Evolutionary conservation across 2,888 invertebrate genomes (phyloP), one percentile per base, ranked within the genome.

Genomic region (Nowickia ferox): DNA sequence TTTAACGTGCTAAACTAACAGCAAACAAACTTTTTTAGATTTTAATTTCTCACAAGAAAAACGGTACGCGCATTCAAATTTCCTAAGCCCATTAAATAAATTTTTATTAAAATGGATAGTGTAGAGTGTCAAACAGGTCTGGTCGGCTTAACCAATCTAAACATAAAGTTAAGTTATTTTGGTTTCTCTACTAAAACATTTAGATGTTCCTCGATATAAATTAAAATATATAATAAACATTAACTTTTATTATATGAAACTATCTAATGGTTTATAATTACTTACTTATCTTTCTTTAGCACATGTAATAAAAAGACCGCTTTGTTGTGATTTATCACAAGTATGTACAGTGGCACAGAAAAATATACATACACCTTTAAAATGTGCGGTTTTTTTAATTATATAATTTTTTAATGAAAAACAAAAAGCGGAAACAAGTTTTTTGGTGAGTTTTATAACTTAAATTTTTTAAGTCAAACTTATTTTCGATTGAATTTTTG

Each of bases 171-270:
- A 76, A 30, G 2, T 30, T 30, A 30, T 30, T 80, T 80, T 19
- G 30, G 40, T 79, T 65, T 69, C 59, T 71, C 15, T 19, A 15
- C 44, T 61, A 61, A 74, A 48, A 72, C 74, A 84, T 63, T 48
- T 79, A 65, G 75, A 71, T 69, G 63, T 30, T 22, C 59, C 66
- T 79, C 59, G 46, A 75, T 71, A 59, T 38, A 48, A 76, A 71
- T 71, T 78, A 11, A 63, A 30, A 30, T n/a, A n/a, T n/a, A n/a
- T 82, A 53, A 72, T 51, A 80, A 65, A 74, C 75, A 75, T 84
- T 77, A 68, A 63, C 11, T 83, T 53, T 51, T 51, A 78, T 61
- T 69, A 44, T 53, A 61, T 61, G 30, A 42, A 42, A 44, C 22
- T 69, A 42, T 30, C 22, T 69, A 78, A 69, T 69, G 4, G 42